Base-by-base conservation (phyloP, 1,140 invertebrate species). In the Holotrichia oblita region DNA sequence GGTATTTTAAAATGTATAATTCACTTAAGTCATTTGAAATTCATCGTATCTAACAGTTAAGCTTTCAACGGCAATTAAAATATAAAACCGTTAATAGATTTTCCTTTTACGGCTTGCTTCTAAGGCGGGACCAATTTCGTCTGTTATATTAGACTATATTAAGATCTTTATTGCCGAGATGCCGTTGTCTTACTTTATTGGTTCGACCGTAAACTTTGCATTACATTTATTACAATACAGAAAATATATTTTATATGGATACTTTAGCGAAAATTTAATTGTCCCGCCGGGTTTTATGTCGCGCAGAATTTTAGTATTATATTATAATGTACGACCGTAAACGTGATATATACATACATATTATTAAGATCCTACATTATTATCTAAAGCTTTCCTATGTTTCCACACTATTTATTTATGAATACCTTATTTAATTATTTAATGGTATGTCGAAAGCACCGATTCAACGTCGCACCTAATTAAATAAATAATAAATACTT, bases 21-120 rank as follows among this genome's bases (percentile, higher is more conserved):
- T 44, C 7, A 9, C 8, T 44, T 10, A 17, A 0, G 9, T 20
- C 3, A 3, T 9, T 17, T 22, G 59, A 61, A 61, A 61, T 61
- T 17, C n/a, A 20, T 22, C 2, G 3, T 61, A 17, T 61, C 8
- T 20, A 14, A 48, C 44, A 48, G n/a, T n/a, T 61, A 20, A 61
- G 59, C n/a, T n/a, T n/a, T n/a, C n/a, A n/a, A n/a, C n/a, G 59
- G 17, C 2, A 20, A 61, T 20, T 61, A 17, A 61, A 61, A 8
- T n/a, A 61, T 61, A 61, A 17, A 61, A 44, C 8, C 42, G 42
- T 61, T 61, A 22, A 17, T 61, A 61, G 59, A 61, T 17, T 61
- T 61, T 61, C 59, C 0, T 9, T 61, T 61, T 61, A 61, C 59
- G 59, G n/a, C n/a, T n/a, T 8, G 20, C 59, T 22, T 22, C 7